phyloP scores from a whole-genome alignment of 2,888 invertebrate genomes.

The Artemia sinica region DNA sequence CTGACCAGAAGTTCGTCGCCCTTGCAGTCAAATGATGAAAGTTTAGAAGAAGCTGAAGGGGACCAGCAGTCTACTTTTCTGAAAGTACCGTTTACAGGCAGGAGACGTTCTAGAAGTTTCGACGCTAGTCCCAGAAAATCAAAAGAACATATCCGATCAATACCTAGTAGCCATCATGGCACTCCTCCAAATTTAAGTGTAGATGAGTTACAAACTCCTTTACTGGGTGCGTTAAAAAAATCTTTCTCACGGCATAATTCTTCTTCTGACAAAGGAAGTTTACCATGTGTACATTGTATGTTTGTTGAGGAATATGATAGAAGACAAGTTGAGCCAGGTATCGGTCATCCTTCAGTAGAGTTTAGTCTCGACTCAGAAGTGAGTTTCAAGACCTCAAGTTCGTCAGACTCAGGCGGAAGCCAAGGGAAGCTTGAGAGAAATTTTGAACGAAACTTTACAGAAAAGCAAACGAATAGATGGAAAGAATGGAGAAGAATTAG shows the following conservation, averaged over 20 bases:
- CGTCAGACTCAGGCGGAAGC: constrained; percentile 3
- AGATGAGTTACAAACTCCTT: constrained; percentile 15
- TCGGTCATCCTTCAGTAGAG: neutral
- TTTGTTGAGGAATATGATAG: constrained; percentile 22
- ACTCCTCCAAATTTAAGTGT: constrained; percentile 14
- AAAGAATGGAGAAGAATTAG: constrained; percentile 11
- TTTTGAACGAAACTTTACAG: neutral
- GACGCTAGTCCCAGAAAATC: constrained; percentile 14
- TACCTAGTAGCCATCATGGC: constrained; percentile 4
- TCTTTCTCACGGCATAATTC: constrained; percentile 21
- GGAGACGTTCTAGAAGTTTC: constrained; percentile 20
- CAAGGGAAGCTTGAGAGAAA: neutral
- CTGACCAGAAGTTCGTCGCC: neutral
- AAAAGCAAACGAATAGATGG: neutral
- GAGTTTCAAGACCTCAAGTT: neutral
- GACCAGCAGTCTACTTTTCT: constrained; percentile 10
- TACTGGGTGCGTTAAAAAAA: constrained; percentile 19
- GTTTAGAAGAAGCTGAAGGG: constrained; percentile 13
- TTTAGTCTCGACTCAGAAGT: constrained; percentile 11
- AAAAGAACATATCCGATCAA: neutral
- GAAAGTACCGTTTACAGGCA: constrained; percentile 13
- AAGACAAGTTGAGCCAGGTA: neutral
- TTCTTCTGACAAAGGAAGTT: constrained; percentile 19
- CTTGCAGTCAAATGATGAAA: neutral
- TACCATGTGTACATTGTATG: constrained; percentile 20